Evolutionary conservation across 2,113 vertebrate genomes (phyloP), one percentile per base, ranked within the genome.

Genomic region (Indicator maculatus): DNA sequence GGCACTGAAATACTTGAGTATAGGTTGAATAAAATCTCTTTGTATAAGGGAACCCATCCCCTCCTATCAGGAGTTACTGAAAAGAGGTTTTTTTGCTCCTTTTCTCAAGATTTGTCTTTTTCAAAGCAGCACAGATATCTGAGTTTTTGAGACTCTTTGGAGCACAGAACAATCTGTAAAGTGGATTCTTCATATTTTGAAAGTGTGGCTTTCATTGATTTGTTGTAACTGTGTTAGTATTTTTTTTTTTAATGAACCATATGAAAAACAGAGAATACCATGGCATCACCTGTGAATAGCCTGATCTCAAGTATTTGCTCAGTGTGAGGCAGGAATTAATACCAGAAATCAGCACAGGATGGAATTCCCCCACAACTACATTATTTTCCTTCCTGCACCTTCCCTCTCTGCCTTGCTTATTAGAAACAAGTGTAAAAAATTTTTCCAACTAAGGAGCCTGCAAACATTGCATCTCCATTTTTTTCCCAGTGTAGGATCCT

Each of bases 401-500:
- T 93, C 23, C 8, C 11, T 77, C 17, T 4, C 18, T 65, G 12
- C 16, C 26, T 65, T 0, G 1, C 11, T 53, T 8, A 12, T 59
- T 70, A 64, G 30, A 77, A 94, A 70, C 30, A 64, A 72, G 36
- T 5, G 3, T 20, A 52, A 28, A 28, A 63, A 24, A 27, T 60
- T 56, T 69, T 47, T 82, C 14, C 47, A 81, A 44, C 44, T 8
- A 21, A 13, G 27, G 38, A 80, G 30, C 39, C 50, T 88, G 30
- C 60, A 41, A 65, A 76, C 30, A 47, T 8, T 0, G 2, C 5
- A 28, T 27, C n/a, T 73, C 41, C 3, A 5, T 75, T 71, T 24
- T 83, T 83, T 72, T 55, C 10, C 41, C 12, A 26, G 18, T 2
- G 3, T 0, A 0, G 7, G 17, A 47, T 33, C 18, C 12, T 67